A percentile compares a stretch with the other conserved stretches of the same genome.
phyloP scores from a whole-genome alignment of 1,140 invertebrate genomes.

The Eumaeus atala region DNA sequence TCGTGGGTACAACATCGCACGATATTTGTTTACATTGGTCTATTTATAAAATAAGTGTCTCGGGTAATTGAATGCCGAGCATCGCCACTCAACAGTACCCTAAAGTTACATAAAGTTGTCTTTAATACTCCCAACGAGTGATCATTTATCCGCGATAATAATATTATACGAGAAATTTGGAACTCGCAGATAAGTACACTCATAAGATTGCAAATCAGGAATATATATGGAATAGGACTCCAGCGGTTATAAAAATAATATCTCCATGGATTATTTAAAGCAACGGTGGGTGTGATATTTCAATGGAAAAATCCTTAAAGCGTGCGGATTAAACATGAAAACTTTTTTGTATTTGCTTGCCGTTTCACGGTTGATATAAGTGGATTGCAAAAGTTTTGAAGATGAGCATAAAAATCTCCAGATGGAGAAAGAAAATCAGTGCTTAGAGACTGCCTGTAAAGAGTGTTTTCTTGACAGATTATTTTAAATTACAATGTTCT shows the following conservation, averaged over 20 bases:
- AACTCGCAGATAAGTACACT: conserved; percentile 17
- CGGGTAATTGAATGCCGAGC: conserved; percentile 11
- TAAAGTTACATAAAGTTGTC: conserved; percentile 1
- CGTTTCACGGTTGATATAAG: conserved; percentile 70
- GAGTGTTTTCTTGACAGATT: conserved; percentile 61
- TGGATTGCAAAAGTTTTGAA: conserved; percentile 70
- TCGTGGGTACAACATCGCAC: conserved; percentile 40
- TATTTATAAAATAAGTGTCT: conserved; percentile 21
- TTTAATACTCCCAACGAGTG: conserved; percentile 1
- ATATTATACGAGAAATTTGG: conserved; percentile 1
- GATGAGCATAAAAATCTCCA: conserved; percentile 69
- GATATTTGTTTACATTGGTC: conserved; percentile 50
- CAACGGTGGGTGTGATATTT: conserved; percentile 48
- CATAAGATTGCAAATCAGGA: conserved; percentile 25
- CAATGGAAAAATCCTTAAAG: conserved; percentile 66
- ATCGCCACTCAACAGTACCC: conserved; percentile 6
- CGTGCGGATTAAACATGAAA: conserved; percentile 66
- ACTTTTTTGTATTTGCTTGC: conserved; percentile 71
- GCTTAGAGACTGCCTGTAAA: conserved; percentile 65
- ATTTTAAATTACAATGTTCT: conserved; percentile 38
- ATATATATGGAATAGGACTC: conserved; percentile 24
- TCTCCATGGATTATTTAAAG: conserved; percentile 58
- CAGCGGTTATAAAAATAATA: conserved; percentile 51
- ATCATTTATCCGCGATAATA: background rate
- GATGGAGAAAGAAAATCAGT: conserved; percentile 60